A percentile compares a stretch with the other conserved stretches of the same genome.
Evolutionary conservation across 2,888 invertebrate genomes (phyloP).

Genomic region (Hanleya hanleyi): DNA sequence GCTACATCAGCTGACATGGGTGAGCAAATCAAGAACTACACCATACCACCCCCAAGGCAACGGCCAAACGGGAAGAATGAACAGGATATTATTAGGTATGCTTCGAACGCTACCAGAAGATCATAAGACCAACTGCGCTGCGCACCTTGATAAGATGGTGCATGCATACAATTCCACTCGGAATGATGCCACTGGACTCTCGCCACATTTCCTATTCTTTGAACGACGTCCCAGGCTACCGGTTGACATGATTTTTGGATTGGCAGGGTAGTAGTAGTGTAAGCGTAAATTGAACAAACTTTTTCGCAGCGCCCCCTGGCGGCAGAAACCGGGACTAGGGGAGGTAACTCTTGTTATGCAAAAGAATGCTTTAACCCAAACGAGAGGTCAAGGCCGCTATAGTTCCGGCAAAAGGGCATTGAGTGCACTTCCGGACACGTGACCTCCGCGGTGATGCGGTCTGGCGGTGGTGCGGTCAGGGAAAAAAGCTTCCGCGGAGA

Average conservation of each 20-base stretch:
- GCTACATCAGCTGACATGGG: conserved; percentile 8
- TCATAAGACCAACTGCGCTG: neutral
- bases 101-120: conserved; percentile 6
- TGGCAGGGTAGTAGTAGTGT: neutral
- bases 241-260: conserved; percentile 19
- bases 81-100: conserved; percentile 23
- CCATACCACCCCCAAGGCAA: conserved; percentile 19
- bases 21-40: conserved; percentile 11
- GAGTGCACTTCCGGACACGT: too few relatives aligned
- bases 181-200: neutral
- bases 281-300: too few relatives aligned
- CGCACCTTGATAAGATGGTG: neutral
- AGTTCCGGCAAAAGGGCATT: too few relatives aligned
- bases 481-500: too few relatives aligned
- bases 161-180: conserved; percentile 3
- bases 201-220: neutral
- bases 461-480: too few relatives aligned
- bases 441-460: too few relatives aligned
- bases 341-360: too few relatives aligned
- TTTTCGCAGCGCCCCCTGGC: too few relatives aligned
- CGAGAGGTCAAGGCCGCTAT: too few relatives aligned
- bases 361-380: too few relatives aligned
- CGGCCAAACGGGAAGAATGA: too few relatives aligned
- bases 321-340: too few relatives aligned
- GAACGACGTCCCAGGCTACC: conserved; percentile 8